Base-by-base conservation (phyloP, 2,113 vertebrate species). In the Telmatochromis sp. region DNA sequence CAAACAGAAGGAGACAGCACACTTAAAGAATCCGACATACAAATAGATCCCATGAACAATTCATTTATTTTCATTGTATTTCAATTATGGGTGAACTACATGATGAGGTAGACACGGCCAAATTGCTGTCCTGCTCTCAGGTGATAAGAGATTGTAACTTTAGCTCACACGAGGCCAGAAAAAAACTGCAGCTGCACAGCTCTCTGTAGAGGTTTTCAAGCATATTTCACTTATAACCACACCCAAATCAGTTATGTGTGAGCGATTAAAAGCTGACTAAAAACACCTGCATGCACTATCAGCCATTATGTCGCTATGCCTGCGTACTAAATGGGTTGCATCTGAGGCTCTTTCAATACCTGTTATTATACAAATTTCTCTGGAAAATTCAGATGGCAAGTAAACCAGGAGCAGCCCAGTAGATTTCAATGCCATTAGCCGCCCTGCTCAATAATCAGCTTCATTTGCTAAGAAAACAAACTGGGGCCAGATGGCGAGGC, bases 391-490 rank as follows among this genome's bases (percentile, higher is more conserved):
- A 85, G 83, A 94, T 81, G 80, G 89, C 89, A 47, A 93, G 73
- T 80, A 93, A 95, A 93, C 63, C 89, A 90, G 85, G 75, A 86
- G 53, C 91, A 80, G 82, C 93, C 91, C 87, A 89, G 82, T 89
- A 95, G 90, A 95, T 92, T 93, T 89, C 78, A 85, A 63, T 79
- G 84, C 90, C 93, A 93, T 96, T 94, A 95, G 92, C 90, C 86
- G 57, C 81, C 85, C 51, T 93, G 94, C 90, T 93, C 92, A 92
- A 94, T 96, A 94, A 96, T 95, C 95, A 96, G 91, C 91, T 94
- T 96, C 81, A 95, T 96, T 96, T 94, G 90, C 94, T 96, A 93
- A 95, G 94, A 94, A 95, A 96, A 95, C 93, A 96, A 95, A 96
- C 92, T 86, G 86, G 78, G 87, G 89, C 95, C 96, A 97, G 96